A percentile compares a stretch with the other conserved stretches of the same genome.
phyloP scores from a whole-genome alignment of 1,140 invertebrate species.

The Eupeodes corollae region DNA sequence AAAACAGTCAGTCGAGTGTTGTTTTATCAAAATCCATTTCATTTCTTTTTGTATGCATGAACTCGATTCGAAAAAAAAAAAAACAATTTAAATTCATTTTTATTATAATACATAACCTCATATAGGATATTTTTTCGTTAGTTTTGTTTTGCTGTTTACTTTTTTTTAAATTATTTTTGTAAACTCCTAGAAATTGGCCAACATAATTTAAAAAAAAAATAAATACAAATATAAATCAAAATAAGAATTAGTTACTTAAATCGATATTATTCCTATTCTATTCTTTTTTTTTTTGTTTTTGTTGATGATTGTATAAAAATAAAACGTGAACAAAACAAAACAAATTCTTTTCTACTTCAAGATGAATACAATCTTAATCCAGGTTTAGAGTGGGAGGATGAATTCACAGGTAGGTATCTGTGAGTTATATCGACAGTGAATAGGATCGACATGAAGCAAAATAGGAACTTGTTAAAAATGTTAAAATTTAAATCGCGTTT shows the following conservation, averaged over 20 bases:
- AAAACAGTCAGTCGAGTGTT: no score
- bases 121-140: no score
- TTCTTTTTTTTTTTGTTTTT: slow-evolving; percentile 9
- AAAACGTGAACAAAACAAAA: slow-evolving; percentile 22
- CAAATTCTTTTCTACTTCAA: slow-evolving; percentile 68
- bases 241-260: slow-evolving; percentile 11
- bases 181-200: no score
- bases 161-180: no score
- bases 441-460: slow-evolving; percentile 38
- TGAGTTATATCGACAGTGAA: slow-evolving; percentile 29
- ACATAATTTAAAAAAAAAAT: background rate
- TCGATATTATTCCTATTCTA: slow-evolving; percentile 17
- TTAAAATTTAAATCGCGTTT: no score
- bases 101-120: no score
- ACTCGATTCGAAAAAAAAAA: no score
- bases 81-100: no score
- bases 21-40: no score
- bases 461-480: slow-evolving; percentile 28
- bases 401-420: slow-evolving; percentile 93
- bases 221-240: slow-evolving; percentile 27
- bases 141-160: no score
- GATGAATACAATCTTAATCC: slow-evolving; percentile 98
- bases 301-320: slow-evolving; percentile 1
- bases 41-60: no score
- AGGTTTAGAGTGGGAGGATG: slow-evolving; percentile 99